Base-by-base conservation (phyloP, 1,140 invertebrate genomes). In the Pentalonia nigronervosa region DNA sequence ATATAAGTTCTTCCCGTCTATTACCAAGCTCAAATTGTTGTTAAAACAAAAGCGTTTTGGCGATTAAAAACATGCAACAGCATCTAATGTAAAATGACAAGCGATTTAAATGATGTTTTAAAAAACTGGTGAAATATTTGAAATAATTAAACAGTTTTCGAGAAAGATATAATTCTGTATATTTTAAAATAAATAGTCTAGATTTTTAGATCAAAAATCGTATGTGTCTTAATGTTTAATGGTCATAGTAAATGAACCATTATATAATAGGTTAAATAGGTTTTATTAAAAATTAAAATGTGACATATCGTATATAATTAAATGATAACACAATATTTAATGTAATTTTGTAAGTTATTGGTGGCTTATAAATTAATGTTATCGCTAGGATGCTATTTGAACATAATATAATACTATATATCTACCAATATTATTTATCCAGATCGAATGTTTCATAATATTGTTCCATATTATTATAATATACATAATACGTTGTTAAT, bases 251-350 rank as follows among this genome's bases (percentile, higher is more conserved):
- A n/a, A 76, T 76, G 30, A 76, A 76, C 7, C 30, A n/a, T 76
- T n/a, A 76, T 76, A n/a, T 17, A 34, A 76, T 76, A 76, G n/a
- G 60, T 76, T 76, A n/a, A 76, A 76, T 76, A 14, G 6, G n/a
- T 76, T 76, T 76, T 76, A 76, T 76, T 6, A 76, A 76, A 76
- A 76, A 76, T 76, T 76, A n/a, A 67, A 76, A n/a, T 76, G n/a
- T 4, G 60, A 67, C 60, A 67, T 67, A 67, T 67, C n/a, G 30
- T n/a, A 17, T 76, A 76, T 76, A 76, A 76, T 76, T 76, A 76
- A 34, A 76, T 76, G 60, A 76, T 76, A n/a, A 76, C 30, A 76
- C 11, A 14, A 4, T 17, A 14, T n/a, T n/a, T 76, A 76, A 76
- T 76, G 60, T n/a, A n/a, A 76, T 76, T 30, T 76, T 17, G 60